Percentiles rank a stretch among this genome's conserved stretches.
Conservation (phyloP, 2,888 invertebrate genomes). For the Cephus nigrinus region DNA sequence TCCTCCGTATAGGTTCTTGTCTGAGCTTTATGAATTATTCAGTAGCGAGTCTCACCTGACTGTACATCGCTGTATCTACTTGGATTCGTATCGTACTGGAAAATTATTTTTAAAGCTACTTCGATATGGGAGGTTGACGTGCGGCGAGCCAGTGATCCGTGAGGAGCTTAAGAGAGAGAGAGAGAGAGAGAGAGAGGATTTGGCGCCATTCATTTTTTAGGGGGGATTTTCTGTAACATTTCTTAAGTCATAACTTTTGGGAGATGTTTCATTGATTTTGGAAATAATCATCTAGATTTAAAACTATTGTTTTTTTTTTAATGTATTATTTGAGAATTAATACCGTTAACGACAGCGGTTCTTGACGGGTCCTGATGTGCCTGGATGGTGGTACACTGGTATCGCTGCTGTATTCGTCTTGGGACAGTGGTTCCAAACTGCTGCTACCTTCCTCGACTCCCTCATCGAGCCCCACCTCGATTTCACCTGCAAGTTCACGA, state of each 20-base stretch:
- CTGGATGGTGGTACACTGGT: conserved; percentile 48
- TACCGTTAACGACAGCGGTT: conserved; percentile 61
- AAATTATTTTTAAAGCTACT: too few relatives aligned
- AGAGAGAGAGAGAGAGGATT: not conserved
- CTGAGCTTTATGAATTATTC: not conserved
- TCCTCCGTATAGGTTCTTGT: not conserved
- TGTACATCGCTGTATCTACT: not conserved
- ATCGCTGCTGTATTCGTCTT: conserved; percentile 57
- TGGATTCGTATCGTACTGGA: not conserved
- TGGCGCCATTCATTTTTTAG: not conserved
- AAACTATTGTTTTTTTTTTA: not conserved
- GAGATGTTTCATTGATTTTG: not conserved
- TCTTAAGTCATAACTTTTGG: not conserved
- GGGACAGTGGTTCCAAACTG: conserved; percentile 54
- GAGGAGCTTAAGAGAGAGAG: too few relatives aligned
- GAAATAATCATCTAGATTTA: not conserved
- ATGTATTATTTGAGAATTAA: not conserved
- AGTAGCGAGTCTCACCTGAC: not conserved
- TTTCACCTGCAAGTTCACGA: conserved; percentile 37
- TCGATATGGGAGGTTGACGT: too few relatives aligned
- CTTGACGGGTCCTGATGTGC: conserved; percentile 40
- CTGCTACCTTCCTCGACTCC: conserved; percentile 50
- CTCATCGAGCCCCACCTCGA: conserved; percentile 46
- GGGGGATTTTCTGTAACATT: not conserved
- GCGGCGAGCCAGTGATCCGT: too few relatives aligned